Evolutionary conservation across 2,797 vertebrate species (phyloP).

Genomic region (Lacerta agilis): DNA sequence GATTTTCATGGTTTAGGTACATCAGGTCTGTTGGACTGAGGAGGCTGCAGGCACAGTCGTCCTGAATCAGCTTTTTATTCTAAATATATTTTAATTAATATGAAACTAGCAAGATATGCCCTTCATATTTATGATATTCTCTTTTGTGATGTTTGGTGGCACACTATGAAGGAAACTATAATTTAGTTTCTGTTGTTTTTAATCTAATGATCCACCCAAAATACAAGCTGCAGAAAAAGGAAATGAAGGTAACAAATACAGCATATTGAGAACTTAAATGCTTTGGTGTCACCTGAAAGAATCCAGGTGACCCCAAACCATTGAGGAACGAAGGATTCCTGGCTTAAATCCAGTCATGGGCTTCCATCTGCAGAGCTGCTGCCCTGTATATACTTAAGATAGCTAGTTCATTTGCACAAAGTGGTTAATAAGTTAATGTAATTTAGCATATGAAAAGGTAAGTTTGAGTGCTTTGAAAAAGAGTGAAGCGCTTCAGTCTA

Average conservation of each 20-base stretch:
- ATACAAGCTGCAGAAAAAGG: neutral
- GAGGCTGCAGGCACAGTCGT: neutral
- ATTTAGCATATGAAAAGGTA: neutral
- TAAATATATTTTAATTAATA: neutral
- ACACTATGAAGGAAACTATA: neutral
- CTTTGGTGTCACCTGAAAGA: neutral
- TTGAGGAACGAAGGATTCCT: neutral
- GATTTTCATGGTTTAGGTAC: neutral
- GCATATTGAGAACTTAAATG: neutral
- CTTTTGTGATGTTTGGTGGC: neutral
- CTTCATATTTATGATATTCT: neutral
- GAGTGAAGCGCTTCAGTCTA: constrained; percentile 40
- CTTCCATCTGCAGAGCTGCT: neutral
- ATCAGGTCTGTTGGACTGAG: neutral
- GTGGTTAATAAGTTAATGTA: neutral
- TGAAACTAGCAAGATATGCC: neutral
- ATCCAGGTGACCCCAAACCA: neutral
- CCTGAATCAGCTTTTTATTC: neutral
- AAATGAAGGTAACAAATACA: neutral
- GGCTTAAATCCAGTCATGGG: neutral
- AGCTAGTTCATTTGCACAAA: neutral
- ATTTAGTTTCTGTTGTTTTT: neutral
- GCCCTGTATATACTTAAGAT: neutral
- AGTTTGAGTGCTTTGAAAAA: constrained; percentile 40
- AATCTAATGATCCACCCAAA: neutral